These are phyloP conservation scores for Dolichopus griseipennis DNA, from an alignment of 2,888 invertebrate species.

Conservation along the genomic window DNA sequence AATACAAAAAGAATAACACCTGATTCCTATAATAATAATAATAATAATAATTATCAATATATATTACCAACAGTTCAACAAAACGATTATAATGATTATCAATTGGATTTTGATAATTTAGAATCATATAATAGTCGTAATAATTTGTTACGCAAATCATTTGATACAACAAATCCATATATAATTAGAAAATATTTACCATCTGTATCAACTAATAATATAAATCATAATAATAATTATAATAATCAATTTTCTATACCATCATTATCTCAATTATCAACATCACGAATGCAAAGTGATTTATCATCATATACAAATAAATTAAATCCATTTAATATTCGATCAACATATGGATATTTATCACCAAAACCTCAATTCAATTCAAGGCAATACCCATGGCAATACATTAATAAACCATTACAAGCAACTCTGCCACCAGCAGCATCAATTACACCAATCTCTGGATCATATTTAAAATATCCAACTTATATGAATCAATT, in stretches of 20 bases:
- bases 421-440: not conserved
- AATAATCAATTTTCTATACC: not conserved
- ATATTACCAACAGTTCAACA: not conserved
- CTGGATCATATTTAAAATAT: not conserved
- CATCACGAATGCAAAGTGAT: not conserved
- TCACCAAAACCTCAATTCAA: not conserved
- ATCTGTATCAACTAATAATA: too few species aligned
- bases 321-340: not conserved
- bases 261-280: not conserved
- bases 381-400: not conserved
- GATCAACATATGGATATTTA: not conserved
- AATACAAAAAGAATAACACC: not conserved
- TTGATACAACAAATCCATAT: not conserved
- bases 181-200: not conserved
- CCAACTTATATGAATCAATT: not conserved
- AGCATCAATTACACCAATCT: not conserved
- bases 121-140: not conserved
- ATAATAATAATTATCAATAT: not conserved
- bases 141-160: not conserved
- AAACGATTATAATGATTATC: constrained; percentile 1
- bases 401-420: not conserved
- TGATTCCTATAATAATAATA: not conserved
- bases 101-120: not conserved
- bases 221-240: too few species aligned
- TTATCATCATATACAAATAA: not conserved